Base-by-base conservation (phyloP, 2,113 vertebrate genomes). In the Malurus alboscapulatus region DNA sequence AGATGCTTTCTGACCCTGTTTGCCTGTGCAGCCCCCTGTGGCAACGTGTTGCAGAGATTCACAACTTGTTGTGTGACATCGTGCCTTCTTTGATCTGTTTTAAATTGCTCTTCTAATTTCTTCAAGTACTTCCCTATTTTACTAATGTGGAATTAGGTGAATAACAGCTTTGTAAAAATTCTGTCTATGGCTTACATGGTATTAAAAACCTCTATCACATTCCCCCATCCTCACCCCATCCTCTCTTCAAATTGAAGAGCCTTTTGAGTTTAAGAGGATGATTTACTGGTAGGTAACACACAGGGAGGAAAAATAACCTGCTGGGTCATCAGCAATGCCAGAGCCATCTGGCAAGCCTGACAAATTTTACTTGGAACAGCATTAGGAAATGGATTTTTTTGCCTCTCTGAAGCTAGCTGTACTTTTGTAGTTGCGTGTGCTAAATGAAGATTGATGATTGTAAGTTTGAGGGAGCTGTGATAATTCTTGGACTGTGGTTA, bases 391-490 rank as follows among this genome's bases (percentile, higher is more conserved):
- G 22, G 45, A 63, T 80, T 90, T 91, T 88, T 89, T 90, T 92
- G 32, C 79, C 24, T 78, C 54, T 91, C 44, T 63, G 53, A 72
- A 81, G 21, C 44, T 77, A 50, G 36, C 44, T 87, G 61, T 87
- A 63, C 55, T 84, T 47, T 48, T 90, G 76, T 53, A 80, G 22
- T 34, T 93, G 63, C 69, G 7, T 75, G 19, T 50, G 27, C 62
- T 93, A 84, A 88, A 76, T 86, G 74, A 86, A 91, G 67, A 93
- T 34, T 86, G 86, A 88, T 92, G 81, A 59, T 30, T 87, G 4
- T 48, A 77, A 74, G 44, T 73, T 87, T 92, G 63, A 83, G 42
- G 75, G 87, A 85, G 66, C 76, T 61, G 75, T 79, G 84, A 63
- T 95, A 81, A 69, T 87, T 93, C 84, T 88, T 90, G 83, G 65